phyloP scores from a whole-genome alignment of 2,113 vertebrate species.

The Alligator mississippiensis region DNA sequence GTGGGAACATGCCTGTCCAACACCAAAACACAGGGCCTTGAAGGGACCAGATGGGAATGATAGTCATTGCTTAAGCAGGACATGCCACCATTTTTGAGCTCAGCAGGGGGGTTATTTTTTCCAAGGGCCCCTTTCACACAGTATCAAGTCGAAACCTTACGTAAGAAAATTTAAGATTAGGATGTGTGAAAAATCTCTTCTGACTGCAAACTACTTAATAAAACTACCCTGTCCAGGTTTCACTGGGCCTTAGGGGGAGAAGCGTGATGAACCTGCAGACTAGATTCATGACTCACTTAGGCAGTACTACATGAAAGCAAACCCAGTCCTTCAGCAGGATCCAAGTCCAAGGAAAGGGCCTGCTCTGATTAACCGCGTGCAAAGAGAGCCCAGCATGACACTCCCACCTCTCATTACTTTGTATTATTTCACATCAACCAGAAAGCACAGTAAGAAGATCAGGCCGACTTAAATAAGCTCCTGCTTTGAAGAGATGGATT shows the following conservation, averaged over 20 bases:
- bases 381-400: neutral
- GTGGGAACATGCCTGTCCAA: neutral
- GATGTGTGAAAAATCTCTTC: neutral
- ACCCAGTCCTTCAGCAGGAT: too few species aligned
- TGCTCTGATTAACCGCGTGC: neutral
- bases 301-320: too few species aligned
- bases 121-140: too few species aligned
- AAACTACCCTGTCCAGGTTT: neutral
- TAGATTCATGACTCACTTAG: neutral
- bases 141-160: too few species aligned
- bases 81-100: neutral
- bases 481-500: neutral
- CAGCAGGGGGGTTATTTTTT: too few species aligned
- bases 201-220: neutral
- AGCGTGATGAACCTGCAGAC: neutral
- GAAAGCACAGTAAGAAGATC: neutral
- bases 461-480: neutral
- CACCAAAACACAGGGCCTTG: neutral
- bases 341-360: neutral
- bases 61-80: neutral
- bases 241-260: neutral
- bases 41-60: neutral
- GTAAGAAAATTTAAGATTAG: too few species aligned
- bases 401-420: neutral
- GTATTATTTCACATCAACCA: accelerated